Evolutionary conservation across 2,888 invertebrate species (phyloP).

Genomic region (Isotomurus palustris): DNA sequence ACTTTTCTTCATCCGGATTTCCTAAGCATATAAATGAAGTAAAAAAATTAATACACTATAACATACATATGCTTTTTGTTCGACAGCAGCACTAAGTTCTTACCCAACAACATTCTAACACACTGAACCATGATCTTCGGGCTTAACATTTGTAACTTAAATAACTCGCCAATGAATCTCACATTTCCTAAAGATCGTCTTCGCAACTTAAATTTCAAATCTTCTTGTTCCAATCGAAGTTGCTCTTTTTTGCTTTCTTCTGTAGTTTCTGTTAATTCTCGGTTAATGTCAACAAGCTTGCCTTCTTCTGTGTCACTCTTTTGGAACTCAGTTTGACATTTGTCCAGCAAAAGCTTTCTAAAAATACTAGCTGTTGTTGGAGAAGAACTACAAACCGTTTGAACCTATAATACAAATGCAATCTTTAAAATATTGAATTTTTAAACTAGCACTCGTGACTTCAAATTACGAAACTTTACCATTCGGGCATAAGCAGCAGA

Average conservation of each 20-base stretch:
- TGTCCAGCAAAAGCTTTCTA: conserved; percentile 69
- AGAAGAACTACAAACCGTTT: conserved; percentile 34
- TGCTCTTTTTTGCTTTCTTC: conserved; percentile 54
- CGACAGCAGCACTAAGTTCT: conserved; percentile 52
- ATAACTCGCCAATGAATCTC: conserved; percentile 75
- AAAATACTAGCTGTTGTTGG: conserved; percentile 56
- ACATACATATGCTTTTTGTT: too few species aligned
- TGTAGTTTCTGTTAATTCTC: conserved; percentile 56
- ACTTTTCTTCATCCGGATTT: conserved; percentile 71
- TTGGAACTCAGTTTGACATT: conserved; percentile 87
- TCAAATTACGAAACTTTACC: conserved; percentile 46
- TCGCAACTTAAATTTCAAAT: conserved; percentile 30
- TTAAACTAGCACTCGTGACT: too few species aligned
- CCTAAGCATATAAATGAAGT: conserved; percentile 15
- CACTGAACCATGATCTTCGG: conserved; percentile 82
- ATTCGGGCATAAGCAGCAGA: conserved; percentile 86
- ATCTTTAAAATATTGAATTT: background rate
- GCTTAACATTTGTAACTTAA: conserved; percentile 83
- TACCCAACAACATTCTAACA: conserved; percentile 68
- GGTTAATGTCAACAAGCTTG: conserved; percentile 54
- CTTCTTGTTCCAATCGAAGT: conserved; percentile 40
- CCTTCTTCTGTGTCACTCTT: conserved; percentile 70
- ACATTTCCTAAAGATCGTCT: conserved; percentile 44
- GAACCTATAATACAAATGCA: conserved; percentile 23
- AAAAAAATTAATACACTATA: too few species aligned